Conservation (phyloP, 2,797 vertebrate genomes). For the Myripristis murdjan region DNA sequence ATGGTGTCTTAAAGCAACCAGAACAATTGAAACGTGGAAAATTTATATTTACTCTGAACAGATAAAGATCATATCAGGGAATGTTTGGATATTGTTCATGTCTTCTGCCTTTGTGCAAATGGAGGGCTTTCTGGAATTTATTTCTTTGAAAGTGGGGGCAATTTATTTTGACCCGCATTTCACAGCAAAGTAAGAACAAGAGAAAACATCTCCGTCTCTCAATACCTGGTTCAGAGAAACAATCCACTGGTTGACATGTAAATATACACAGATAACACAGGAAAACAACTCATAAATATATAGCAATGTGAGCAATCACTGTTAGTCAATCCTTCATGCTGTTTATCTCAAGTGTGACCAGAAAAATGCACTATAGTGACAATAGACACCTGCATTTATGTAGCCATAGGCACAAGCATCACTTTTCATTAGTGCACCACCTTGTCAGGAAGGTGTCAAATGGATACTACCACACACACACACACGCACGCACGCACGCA, state of each 20-base stretch:
- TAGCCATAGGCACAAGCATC: slow-evolving; percentile 14
- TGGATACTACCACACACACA: slow-evolving; percentile 42
- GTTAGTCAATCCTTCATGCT: not conserved
- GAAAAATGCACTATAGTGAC: not conserved
- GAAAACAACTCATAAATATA: slow-evolving; percentile 20
- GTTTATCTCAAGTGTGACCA: not conserved
- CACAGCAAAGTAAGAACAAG: slow-evolving; percentile 8
- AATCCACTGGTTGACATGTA: slow-evolving; percentile 2
- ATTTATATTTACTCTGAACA: slow-evolving; percentile 1
- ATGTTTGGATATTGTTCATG: slow-evolving; percentile 7
- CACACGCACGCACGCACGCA: too few relatives aligned
- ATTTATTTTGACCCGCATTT: not conserved
- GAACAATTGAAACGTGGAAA: slow-evolving; percentile 20
- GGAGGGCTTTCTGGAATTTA: slow-evolving; percentile 21
- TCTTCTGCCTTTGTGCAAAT: slow-evolving; percentile 13
- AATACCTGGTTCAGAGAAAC: not conserved
- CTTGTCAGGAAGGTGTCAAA: slow-evolving; percentile 15
- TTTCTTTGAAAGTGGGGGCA: not conserved
- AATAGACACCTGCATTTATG: slow-evolving; percentile 23
- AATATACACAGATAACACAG: slow-evolving; percentile 20
- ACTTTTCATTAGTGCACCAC: slow-evolving; percentile 13
- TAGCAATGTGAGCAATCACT: not conserved
- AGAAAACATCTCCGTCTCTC: slow-evolving; percentile 27
- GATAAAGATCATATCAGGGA: slow-evolving; percentile 10
- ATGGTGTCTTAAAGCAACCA: slow-evolving; percentile 8